Conservation (phyloP, 2,797 vertebrate genomes). For the Gymnoscopelus braueri region DNA sequence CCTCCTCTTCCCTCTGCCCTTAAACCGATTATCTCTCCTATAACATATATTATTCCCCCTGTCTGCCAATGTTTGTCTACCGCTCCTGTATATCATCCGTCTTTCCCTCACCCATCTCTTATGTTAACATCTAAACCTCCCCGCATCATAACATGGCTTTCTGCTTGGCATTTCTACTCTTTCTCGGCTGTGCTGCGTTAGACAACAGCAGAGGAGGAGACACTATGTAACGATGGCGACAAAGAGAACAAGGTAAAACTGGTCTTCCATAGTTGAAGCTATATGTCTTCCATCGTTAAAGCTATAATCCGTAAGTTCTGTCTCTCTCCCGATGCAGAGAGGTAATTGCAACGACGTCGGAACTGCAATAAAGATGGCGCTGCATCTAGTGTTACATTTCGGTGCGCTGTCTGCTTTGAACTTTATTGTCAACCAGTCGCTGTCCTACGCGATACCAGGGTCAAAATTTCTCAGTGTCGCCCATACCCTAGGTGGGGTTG, state of each 20-base stretch:
- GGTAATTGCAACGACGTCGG: too few relatives aligned
- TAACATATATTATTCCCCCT: background rate
- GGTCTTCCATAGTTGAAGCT: too few relatives aligned
- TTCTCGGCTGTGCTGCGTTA: slow-evolving; percentile 50
- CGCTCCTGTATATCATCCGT: background rate
- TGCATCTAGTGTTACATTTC: too few relatives aligned
- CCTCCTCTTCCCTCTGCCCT: background rate
- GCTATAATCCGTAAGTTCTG: too few relatives aligned
- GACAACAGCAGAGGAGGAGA: slow-evolving; percentile 68
- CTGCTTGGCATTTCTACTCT: background rate
- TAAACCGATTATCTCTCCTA: background rate
- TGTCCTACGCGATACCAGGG: too few relatives aligned
- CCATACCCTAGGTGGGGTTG: too few relatives aligned
- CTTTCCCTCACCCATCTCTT: background rate
- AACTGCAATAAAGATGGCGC: too few relatives aligned
- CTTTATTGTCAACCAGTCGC: too few relatives aligned
- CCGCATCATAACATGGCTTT: background rate
- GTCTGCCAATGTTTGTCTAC: background rate
- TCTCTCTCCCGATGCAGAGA: too few relatives aligned
- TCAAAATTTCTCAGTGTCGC: too few relatives aligned
- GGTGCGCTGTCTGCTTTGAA: too few relatives aligned
- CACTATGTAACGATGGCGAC: slow-evolving; percentile 67
- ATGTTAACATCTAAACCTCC: background rate
- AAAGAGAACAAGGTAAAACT: slow-evolving; percentile 76
- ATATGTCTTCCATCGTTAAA: too few relatives aligned